These are phyloP conservation scores for Drosophila funebris DNA, from an alignment of 1,140 invertebrate genomes.

Conservation along the genomic window DNA sequence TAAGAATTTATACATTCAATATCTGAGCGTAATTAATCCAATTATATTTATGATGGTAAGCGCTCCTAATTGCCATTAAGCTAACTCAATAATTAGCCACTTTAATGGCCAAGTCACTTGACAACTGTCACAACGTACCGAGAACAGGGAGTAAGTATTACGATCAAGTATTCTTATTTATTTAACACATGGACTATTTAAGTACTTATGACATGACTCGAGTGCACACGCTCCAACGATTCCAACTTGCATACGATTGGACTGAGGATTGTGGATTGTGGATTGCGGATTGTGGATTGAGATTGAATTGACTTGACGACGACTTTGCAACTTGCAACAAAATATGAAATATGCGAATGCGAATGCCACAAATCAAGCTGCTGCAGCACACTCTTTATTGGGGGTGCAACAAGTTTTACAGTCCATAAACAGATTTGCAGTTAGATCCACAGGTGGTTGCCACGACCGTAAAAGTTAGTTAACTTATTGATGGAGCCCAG, in stretches of 20 bases:
- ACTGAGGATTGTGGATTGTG: neutral
- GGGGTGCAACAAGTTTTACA: constrained; percentile 17
- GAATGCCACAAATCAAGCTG: constrained; percentile 1
- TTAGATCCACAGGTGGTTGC: constrained; percentile 12
- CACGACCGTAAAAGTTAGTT: neutral
- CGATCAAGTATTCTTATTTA: constrained; percentile 24
- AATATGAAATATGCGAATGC: constrained; percentile 6
- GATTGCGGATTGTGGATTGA: constrained; percentile 17
- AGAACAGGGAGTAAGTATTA: neutral
- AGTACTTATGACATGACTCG: constrained; percentile 36
- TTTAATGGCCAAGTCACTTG: constrained; percentile 52
- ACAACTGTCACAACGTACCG: constrained; percentile 66
- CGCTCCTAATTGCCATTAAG: constrained; percentile 57
- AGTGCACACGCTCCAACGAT: constrained; percentile 24
- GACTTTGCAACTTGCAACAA: neutral
- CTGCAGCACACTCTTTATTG: neutral
- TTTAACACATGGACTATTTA: constrained; percentile 24
- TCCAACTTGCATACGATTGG: constrained; percentile 7
- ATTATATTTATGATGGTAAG: constrained; percentile 65
- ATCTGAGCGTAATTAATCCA: constrained; percentile 62
- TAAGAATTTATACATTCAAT: constrained; percentile 41
- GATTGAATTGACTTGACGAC: constrained; percentile 19
- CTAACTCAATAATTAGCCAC: constrained; percentile 61
- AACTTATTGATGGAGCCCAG: neutral
- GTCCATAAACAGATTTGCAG: constrained; percentile 11